A percentile compares a stretch with the other conserved stretches of the same genome.
Conservation (phyloP, 2,113 vertebrate species). For the Podiceps cristatus region DNA sequence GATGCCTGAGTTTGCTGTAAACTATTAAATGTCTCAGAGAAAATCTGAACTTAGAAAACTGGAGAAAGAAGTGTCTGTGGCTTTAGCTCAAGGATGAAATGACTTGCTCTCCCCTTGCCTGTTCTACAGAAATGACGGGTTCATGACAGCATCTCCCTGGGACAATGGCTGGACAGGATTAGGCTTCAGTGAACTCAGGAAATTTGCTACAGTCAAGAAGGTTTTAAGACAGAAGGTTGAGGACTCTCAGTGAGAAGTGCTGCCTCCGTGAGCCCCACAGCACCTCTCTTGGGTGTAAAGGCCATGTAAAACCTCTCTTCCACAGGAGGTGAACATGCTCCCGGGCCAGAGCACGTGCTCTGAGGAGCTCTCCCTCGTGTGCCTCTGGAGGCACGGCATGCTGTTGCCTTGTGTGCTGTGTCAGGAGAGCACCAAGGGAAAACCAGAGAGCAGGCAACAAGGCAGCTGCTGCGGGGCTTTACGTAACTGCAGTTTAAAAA, state of each 20-base stretch:
- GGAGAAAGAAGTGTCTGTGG: background rate
- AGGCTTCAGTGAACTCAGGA: background rate
- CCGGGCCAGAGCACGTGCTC: accelerated
- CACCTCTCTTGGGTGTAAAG: background rate
- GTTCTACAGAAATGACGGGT: background rate
- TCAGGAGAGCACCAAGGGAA: background rate
- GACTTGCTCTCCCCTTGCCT: background rate
- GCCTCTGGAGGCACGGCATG: accelerated
- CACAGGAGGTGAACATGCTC: accelerated
- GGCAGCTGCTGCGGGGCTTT: background rate
- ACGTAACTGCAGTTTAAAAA: background rate
- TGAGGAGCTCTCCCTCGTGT: background rate
- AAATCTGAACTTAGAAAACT: background rate
- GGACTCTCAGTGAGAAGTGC: background rate
- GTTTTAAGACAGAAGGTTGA: background rate
- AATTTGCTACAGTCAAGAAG: accelerated
- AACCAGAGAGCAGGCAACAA: background rate
- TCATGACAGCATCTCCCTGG: background rate
- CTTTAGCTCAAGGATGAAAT: background rate
- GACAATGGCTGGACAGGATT: background rate
- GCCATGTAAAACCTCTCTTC: background rate
- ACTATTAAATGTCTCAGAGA: background rate
- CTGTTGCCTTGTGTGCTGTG: background rate
- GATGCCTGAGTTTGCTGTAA: background rate
- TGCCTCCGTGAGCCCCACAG: background rate